Evolutionary conservation across 2,797 vertebrate genomes (phyloP).

Genomic region (Arnoldichthys spilopterus): DNA sequence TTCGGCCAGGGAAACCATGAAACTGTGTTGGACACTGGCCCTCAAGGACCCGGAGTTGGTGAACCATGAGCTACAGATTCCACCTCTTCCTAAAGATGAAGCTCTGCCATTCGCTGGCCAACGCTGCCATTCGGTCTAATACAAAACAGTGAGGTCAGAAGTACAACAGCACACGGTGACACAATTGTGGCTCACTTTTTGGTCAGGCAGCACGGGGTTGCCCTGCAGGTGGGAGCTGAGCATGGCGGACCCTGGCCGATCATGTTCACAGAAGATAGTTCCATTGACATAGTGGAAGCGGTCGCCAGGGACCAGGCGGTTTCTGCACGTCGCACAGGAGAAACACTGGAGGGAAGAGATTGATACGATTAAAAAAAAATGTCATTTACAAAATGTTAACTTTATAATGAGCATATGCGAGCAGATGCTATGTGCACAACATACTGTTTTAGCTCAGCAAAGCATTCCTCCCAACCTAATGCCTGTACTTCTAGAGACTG

Average conservation of each 20-base stretch:
- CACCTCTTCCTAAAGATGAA: too few relatives aligned
- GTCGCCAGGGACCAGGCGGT: slow-evolving; percentile 82
- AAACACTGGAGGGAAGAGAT: slow-evolving; percentile 75
- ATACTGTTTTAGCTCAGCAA: not conserved
- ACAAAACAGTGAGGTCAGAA: not conserved
- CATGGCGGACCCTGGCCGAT: slow-evolving; percentile 75
- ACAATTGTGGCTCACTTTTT: slow-evolving; percentile 73
- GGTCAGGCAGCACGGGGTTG: slow-evolving; percentile 79
- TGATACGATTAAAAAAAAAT: too few relatives aligned
- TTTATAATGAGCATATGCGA: too few relatives aligned
- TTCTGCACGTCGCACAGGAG: slow-evolving; percentile 85
- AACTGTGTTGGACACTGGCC: too few relatives aligned
- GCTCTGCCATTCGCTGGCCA: too few relatives aligned
- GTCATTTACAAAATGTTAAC: too few relatives aligned
- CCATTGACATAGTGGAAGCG: slow-evolving; percentile 84
- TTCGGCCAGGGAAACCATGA: too few relatives aligned
- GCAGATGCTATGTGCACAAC: not conserved
- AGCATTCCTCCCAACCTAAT: not conserved
- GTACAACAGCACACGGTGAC: not conserved
- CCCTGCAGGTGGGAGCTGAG: slow-evolving; percentile 78
- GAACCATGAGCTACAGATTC: too few relatives aligned
- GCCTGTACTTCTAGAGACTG: not conserved
- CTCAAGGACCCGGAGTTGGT: too few relatives aligned
- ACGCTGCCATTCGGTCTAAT: too few relatives aligned
- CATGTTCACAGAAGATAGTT: slow-evolving; percentile 85